phyloP scores from a whole-genome alignment of 2,113 vertebrate species.

The Dendrocopos noguchii region DNA sequence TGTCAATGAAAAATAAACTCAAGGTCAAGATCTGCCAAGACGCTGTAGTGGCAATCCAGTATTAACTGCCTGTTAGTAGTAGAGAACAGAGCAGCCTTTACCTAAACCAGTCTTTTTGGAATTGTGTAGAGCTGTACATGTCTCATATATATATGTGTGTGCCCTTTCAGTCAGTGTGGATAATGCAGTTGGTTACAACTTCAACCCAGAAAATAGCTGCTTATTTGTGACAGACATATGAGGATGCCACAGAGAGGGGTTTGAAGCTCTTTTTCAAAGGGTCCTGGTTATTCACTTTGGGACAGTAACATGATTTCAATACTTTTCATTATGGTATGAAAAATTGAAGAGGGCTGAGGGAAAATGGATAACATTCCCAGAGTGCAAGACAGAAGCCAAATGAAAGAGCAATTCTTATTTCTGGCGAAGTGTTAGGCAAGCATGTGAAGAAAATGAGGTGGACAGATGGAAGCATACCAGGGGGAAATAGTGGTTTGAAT shows the following conservation, averaged over 20 bases:
- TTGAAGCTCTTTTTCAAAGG: not conserved
- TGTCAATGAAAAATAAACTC: not conserved
- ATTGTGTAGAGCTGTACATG: rapidly evolving
- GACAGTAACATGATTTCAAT: not conserved
- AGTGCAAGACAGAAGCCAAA: not conserved
- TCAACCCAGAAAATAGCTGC: not conserved
- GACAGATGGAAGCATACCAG: not conserved
- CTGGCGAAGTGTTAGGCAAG: not conserved
- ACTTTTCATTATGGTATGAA: not conserved
- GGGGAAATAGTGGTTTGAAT: not conserved
- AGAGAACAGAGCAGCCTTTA: not conserved
- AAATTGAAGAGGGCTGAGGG: not conserved
- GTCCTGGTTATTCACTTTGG: not conserved
- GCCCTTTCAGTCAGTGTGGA: not conserved
- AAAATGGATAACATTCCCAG: not conserved
- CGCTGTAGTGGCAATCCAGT: not conserved
- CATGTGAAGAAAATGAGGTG: not conserved
- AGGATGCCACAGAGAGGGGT: not conserved
- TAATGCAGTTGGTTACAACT: not conserved
- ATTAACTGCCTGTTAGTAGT: not conserved
- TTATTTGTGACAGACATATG: not conserved
- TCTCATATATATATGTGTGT: not conserved
- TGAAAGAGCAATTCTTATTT: not conserved
- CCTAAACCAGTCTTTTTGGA: not conserved
- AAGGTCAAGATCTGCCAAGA: not conserved